A percentile compares a stretch with the other conserved stretches of the same genome.
Conservation (phyloP, 2,888 invertebrate genomes). For the Crematogaster levior region DNA sequence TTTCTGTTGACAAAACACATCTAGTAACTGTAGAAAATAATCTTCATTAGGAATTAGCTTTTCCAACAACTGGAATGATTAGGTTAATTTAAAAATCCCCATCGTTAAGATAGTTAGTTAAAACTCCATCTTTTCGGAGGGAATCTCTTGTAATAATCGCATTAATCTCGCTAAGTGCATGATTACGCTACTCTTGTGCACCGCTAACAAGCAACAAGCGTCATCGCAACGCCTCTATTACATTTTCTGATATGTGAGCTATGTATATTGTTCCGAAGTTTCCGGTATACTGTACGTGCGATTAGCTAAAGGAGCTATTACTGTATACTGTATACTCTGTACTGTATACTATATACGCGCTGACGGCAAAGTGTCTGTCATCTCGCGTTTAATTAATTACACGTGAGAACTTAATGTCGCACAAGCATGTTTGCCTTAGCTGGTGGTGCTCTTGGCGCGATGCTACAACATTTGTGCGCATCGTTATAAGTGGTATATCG, state of each 20-base stretch:
- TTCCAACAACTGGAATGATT: not conserved
- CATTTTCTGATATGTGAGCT: constrained; percentile 52
- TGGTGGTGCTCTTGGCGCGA: constrained; percentile 19
- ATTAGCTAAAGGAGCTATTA: constrained; percentile 48
- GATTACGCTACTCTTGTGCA: constrained; percentile 36
- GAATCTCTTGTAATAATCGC: constrained; percentile 3
- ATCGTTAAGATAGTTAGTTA: not conserved
- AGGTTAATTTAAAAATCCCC: not conserved
- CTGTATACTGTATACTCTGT: constrained; percentile 29
- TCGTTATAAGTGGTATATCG: constrained; percentile 30
- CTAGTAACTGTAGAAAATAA: not conserved
- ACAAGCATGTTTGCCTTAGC: constrained; percentile 36
- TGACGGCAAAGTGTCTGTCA: constrained; percentile 51
- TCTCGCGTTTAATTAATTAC: constrained; percentile 54
- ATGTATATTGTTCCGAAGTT: constrained; percentile 47
- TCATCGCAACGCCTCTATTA: constrained; percentile 48
- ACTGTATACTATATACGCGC: constrained; percentile 24
- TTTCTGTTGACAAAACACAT: not conserved
- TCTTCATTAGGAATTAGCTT: not conserved
- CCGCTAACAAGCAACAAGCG: constrained; percentile 53
- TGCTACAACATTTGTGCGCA: constrained; percentile 26
- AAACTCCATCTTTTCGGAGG: not conserved
- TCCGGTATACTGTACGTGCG: constrained; percentile 12
- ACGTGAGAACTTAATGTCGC: constrained; percentile 51
- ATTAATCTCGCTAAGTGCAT: constrained; percentile 48